phyloP scores from a whole-genome alignment of 2,888 invertebrate species.

The Spodoptera littoralis region DNA sequence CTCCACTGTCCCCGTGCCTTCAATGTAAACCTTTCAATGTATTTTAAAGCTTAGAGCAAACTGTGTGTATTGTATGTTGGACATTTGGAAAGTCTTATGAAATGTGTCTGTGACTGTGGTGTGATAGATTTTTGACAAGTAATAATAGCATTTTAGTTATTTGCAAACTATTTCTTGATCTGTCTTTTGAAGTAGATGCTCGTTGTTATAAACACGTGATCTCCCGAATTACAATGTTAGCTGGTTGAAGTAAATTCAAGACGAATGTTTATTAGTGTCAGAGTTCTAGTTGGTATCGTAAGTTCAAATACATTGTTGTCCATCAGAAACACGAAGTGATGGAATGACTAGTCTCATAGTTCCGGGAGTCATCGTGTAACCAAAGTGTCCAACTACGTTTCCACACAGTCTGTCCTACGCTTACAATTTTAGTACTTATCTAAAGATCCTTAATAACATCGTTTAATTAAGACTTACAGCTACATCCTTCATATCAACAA shows the following conservation, averaged over 20 bases:
- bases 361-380: no score
- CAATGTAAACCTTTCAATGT: slow-evolving; percentile 57
- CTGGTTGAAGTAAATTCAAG: no score
- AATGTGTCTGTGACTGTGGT: not conserved
- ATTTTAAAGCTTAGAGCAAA: slow-evolving; percentile 57
- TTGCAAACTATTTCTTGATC: no score
- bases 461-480: slow-evolving; percentile 45
- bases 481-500: slow-evolving; percentile 53
- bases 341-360: no score
- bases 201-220: no score
- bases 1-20: slow-evolving; percentile 56
- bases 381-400: not conserved
- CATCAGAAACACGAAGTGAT: no score
- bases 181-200: no score
- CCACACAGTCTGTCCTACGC: slow-evolving; percentile 49
- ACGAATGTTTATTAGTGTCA: no score
- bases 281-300: no score
- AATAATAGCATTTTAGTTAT: no score
- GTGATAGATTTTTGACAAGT: not conserved
- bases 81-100: not conserved
- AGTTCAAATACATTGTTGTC: no score
- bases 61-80: slow-evolving; percentile 26
- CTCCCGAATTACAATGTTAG: no score
- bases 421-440: slow-evolving; percentile 55
- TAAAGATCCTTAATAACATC: slow-evolving; percentile 47